Evolutionary conservation across 2,888 invertebrate species (phyloP).

Genomic region (Altica lythri): DNA sequence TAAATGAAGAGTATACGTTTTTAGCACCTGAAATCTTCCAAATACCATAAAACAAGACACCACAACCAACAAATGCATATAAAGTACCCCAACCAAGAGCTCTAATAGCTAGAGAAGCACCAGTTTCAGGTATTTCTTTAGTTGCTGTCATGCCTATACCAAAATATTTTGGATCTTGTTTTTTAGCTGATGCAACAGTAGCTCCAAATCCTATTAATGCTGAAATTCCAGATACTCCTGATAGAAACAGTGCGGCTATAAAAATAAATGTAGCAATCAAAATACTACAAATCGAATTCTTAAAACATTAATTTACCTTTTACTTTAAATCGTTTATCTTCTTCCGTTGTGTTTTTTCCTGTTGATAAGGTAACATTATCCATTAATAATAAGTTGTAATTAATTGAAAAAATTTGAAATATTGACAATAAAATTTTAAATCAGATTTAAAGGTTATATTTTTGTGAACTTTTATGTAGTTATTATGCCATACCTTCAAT

Average conservation of each 20-base stretch:
- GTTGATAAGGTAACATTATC: neutral
- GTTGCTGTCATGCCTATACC: constrained; percentile 71
- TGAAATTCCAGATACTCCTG: constrained; percentile 76
- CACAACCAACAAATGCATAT: constrained; percentile 85
- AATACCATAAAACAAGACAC: constrained; percentile 77
- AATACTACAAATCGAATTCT: neutral
- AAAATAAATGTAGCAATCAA: constrained; percentile 39
- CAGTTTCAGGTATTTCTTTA: constrained; percentile 71
- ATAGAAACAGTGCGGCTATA: constrained; percentile 73
- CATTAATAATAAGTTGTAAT: constrained; percentile 16
- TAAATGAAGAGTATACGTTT: constrained; percentile 62
- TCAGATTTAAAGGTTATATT: too few species aligned
- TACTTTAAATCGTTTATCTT: constrained; percentile 34
- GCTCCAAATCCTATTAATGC: constrained; percentile 81
- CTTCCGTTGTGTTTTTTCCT: constrained; percentile 11
- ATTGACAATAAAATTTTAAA: too few species aligned
- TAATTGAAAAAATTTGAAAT: too few species aligned
- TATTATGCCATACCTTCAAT: too few species aligned
- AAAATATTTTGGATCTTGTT: constrained; percentile 78
- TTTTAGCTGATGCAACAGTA: constrained; percentile 77
- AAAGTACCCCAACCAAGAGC: constrained; percentile 88
- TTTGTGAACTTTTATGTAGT: too few species aligned
- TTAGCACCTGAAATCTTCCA: constrained; percentile 90
- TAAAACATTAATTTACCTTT: constrained; percentile 34
- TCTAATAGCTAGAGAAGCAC: constrained; percentile 75